phyloP scores from a whole-genome alignment of 2,113 vertebrate genomes.

The Melospiza georgiana region DNA sequence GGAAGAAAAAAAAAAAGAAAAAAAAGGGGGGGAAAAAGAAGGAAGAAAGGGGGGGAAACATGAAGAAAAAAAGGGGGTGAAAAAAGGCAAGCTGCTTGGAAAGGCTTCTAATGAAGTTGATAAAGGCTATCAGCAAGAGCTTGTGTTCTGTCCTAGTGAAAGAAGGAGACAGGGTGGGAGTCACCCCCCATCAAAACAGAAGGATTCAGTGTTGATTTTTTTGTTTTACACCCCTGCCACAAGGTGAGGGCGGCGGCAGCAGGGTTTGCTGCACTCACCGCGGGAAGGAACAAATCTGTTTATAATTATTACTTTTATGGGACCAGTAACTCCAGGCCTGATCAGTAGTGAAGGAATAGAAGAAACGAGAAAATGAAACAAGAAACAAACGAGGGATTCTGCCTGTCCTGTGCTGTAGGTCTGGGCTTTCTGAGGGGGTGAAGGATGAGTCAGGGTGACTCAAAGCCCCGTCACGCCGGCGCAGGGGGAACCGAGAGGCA shows the following conservation, averaged over 20 bases:
- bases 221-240: not conserved
- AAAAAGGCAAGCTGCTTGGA: not conserved
- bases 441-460: conserved; percentile 47
- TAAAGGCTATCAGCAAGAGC: conserved; percentile 6
- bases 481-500: not conserved
- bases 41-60: too few relatives aligned
- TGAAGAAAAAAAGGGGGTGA: too few relatives aligned
- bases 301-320: not conserved
- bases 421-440: not conserved
- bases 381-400: not conserved
- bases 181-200: not conserved
- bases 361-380: not conserved
- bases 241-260: not conserved
- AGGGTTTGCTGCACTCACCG: not conserved
- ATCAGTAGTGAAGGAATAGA: not conserved
- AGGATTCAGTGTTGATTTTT: not conserved
- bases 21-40: fast-evolving
- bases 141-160: not conserved
- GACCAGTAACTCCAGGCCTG: not conserved
- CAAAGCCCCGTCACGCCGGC: not conserved
- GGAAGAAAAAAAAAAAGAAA: fast-evolving
- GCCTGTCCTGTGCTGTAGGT: too few relatives aligned
- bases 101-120: not conserved
- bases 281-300: not conserved
- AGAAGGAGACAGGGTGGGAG: not conserved